A percentile compares a stretch with the other conserved stretches of the same genome.
Conservation (phyloP, 2,113 vertebrate species). For the Oostethus manadensis region DNA sequence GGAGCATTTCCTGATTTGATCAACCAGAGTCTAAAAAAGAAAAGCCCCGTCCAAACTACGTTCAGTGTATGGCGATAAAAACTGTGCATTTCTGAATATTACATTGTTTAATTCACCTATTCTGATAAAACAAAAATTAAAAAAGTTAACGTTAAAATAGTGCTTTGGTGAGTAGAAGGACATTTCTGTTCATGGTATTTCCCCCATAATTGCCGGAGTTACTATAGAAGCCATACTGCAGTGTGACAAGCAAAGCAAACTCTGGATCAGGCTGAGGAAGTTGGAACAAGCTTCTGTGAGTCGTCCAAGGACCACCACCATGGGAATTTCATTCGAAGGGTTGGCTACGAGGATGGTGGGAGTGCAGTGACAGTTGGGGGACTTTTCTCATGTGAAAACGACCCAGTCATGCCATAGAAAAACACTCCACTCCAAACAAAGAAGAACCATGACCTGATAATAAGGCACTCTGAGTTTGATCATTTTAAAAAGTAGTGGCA, state of each 20-base stretch:
- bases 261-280: constrained; percentile 37
- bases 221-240: constrained; percentile 27
- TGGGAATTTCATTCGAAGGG: constrained; percentile 54
- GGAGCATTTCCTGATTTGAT: too few species aligned
- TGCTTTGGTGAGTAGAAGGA: background rate
- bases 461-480: constrained; percentile 40
- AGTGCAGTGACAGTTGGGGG: constrained; percentile 52
- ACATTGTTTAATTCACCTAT: too few species aligned
- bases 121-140: background rate
- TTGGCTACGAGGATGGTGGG: constrained; percentile 61
- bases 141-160: background rate
- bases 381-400: constrained; percentile 69
- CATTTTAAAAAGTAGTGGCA: constrained; percentile 34
- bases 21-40: background rate
- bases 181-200: constrained; percentile 4
- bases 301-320: constrained; percentile 61
- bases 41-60: too few species aligned
- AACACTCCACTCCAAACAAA: constrained; percentile 52
- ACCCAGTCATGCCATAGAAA: constrained; percentile 41
- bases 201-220: constrained; percentile 7
- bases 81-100: background rate
- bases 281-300: constrained; percentile 45
- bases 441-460: constrained; percentile 48
- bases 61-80: background rate
- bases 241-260: constrained; percentile 31